Evolutionary conservation across 2,888 invertebrate genomes (phyloP), one percentile per base, ranked within the genome.

Genomic region (Sthenelais limicola): DNA sequence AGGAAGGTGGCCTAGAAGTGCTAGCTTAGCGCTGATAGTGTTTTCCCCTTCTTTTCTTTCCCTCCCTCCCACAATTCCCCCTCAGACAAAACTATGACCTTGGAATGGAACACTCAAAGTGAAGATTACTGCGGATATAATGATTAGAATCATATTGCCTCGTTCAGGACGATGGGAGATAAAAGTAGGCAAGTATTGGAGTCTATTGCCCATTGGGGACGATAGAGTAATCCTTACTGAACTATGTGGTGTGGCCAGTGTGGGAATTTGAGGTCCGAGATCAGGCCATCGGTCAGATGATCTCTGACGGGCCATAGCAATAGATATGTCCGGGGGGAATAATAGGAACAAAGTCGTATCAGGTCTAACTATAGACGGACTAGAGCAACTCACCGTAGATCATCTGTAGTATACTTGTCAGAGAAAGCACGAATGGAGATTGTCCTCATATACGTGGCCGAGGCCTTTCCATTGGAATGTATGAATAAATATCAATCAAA

Each of bases 101-200:
- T 66, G 66, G 43, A 66, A 66, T 66, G 30, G 66, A 66, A 43
- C 66, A 66, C 66, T 5, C 26, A n/a, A 9, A 43, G 66, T 21
- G 9, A 66, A 66, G 66, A 66, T 66, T 66, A 66, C 35, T 35
- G 18, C 43, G 66, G 66, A 66, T 66, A 43, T 66, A 66, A 66
- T 66, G 66, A 66, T 66, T 66, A 43, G 35, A 66, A 66, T 66
- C 66, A 66, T 66, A 66, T 66, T 66, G 66, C 66, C 43, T 18
- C 38, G 26, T 43, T 15, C 35, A 66, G 43, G 43, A 66, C 43
- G 66, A 66, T 66, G 43, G 38, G 26, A 24, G 66, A 38, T 66
- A 66, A 66, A 66, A 66, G 38, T 30, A 26, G 7, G 32, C 3
- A 2, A 4, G 43, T 66, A 35, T 66, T 66, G 66, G 66, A 38